Conservation (phyloP, 2,797 vertebrate genomes). For the Tapera naevia region DNA sequence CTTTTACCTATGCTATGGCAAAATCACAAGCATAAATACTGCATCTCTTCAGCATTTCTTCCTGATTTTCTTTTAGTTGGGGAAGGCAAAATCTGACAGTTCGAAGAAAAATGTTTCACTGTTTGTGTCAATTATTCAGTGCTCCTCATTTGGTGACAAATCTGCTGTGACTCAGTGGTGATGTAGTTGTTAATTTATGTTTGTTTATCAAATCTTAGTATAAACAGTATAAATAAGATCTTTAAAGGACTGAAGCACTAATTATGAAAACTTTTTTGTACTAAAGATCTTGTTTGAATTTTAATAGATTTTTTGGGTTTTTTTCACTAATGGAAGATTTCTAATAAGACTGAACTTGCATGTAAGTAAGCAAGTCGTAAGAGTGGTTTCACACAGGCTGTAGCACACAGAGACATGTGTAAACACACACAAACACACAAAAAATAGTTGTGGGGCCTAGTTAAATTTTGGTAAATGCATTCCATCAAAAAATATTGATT, state of each 20-base stretch:
- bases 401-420: background rate
- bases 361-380: background rate
- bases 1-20: background rate
- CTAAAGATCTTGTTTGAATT: background rate
- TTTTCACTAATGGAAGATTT: background rate
- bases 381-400: background rate
- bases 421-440: rapidly evolving
- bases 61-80: background rate
- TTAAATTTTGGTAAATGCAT: background rate
- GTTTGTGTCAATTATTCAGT: background rate
- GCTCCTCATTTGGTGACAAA: background rate
- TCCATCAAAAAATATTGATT: background rate
- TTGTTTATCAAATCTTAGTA: background rate
- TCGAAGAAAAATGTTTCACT: background rate
- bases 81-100: background rate
- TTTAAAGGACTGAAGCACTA: background rate
- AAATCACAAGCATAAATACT: background rate
- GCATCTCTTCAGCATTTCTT: background rate
- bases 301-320: background rate
- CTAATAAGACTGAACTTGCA: background rate
- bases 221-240: background rate
- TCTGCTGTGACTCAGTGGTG: background rate
- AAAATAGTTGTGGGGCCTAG: background rate
- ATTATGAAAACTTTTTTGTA: background rate
- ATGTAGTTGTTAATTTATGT: background rate